These are phyloP conservation scores for Lycaena phlaeas DNA, from an alignment of 2,888 invertebrate species.

Conservation along the genomic window DNA sequence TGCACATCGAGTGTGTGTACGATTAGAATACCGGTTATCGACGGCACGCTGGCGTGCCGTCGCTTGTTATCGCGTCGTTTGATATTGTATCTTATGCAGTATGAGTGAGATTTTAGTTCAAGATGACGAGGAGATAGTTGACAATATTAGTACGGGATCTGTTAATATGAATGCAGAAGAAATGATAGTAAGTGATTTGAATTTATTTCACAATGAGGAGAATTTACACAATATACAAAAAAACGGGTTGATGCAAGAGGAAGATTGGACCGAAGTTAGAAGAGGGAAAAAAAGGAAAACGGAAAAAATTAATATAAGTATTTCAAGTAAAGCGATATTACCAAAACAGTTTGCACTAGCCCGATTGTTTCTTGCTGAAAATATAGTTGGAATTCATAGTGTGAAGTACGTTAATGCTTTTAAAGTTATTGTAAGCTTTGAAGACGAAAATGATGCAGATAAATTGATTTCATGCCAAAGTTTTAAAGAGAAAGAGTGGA, in stretches of 20 bases:
- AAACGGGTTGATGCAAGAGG: background rate
- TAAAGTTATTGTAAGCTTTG: constrained; percentile 1
- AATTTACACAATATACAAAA: background rate
- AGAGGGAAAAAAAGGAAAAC: background rate
- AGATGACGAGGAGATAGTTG: background rate
- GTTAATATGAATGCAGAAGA: background rate
- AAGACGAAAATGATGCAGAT: background rate
- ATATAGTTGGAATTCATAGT: background rate
- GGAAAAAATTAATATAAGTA: background rate
- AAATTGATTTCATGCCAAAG: constrained; percentile 5
- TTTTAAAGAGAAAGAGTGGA: constrained; percentile 1
- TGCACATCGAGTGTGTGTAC: no score
- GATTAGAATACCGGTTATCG: background rate
- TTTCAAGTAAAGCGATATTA: background rate
- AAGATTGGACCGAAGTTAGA: no score
- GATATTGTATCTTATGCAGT: background rate
- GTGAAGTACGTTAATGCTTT: background rate
- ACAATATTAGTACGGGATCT: background rate
- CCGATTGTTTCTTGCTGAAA: background rate
- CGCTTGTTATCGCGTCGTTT: background rate
- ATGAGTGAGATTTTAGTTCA: background rate
- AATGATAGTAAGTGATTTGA: background rate
- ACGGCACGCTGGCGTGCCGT: background rate
- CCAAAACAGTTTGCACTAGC: background rate
- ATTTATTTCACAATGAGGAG: background rate